Conservation (phyloP, 1,140 invertebrate genomes). For the Sinonovacula constricta region DNA sequence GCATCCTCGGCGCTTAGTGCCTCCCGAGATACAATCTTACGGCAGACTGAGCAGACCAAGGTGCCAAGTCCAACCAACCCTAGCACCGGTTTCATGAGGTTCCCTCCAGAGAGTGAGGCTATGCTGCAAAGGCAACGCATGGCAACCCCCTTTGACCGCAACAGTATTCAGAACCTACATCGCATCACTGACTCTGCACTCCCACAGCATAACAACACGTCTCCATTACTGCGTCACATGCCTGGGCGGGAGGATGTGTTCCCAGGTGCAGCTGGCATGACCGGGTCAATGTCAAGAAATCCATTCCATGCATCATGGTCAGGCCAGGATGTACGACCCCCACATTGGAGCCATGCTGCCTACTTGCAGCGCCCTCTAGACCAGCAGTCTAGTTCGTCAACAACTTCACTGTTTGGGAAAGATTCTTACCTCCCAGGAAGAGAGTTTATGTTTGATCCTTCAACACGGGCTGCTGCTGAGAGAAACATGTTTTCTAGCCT, state of each 20-base stretch:
- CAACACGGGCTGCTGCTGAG: constrained; percentile 65
- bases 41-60: constrained; percentile 36
- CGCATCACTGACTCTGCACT: constrained; percentile 65
- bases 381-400: constrained; percentile 59
- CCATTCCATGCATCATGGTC: constrained; percentile 73
- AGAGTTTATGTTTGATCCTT: constrained; percentile 75
- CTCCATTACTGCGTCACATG: constrained; percentile 65
- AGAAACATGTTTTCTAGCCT: constrained; percentile 72
- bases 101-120: constrained; percentile 66
- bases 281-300: constrained; percentile 70
- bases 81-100: constrained; percentile 63
- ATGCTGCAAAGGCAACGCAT: constrained; percentile 70
- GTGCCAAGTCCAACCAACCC: constrained; percentile 34
- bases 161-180: constrained; percentile 63
- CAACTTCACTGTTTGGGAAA: constrained; percentile 68
- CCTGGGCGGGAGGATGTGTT: constrained; percentile 71
- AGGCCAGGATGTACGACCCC: constrained; percentile 68
- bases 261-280: constrained; percentile 58
- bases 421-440: constrained; percentile 70
- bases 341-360: constrained; percentile 69
- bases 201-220: constrained; percentile 59
- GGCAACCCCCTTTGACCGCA: constrained; percentile 66
- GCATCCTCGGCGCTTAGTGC: constrained; percentile 17
- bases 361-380: constrained; percentile 65
- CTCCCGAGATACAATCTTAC: constrained; percentile 41